These are phyloP conservation scores for Eucera pruinosa DNA, from an alignment of 2,888 invertebrate species.

Conservation along the genomic window DNA sequence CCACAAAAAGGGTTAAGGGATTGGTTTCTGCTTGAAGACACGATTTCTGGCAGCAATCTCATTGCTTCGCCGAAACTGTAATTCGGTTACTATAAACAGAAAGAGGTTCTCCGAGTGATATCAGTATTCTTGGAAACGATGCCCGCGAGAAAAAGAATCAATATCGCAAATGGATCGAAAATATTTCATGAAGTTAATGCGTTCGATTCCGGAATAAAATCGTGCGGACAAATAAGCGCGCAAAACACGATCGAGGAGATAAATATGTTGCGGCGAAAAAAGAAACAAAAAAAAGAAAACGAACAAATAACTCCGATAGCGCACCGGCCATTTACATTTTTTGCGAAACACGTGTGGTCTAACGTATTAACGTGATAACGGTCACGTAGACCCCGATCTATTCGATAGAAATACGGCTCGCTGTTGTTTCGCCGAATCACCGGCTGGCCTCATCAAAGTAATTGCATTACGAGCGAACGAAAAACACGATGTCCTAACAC, in stretches of 20 bases:
- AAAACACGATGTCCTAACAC: not conserved
- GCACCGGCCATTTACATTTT: conserved; percentile 36
- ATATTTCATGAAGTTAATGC: too few species aligned
- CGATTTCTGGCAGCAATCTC: conserved; percentile 21
- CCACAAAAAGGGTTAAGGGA: conserved; percentile 31
- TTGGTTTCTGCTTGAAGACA: conserved; percentile 1
- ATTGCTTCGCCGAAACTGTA: conserved; percentile 20
- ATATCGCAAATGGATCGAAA: too few species aligned
- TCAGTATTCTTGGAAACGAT: conserved; percentile 1
- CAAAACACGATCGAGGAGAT: too few species aligned
- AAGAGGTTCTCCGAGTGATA: too few species aligned
- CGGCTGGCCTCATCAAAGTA: not conserved
- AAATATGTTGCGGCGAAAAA: not conserved
- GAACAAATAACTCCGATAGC: not conserved
- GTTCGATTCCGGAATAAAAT: too few species aligned
- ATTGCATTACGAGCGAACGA: not conserved
- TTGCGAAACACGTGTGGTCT: conserved; percentile 4
- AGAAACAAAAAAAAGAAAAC: not conserved
- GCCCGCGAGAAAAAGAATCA: too few species aligned
- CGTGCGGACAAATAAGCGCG: too few species aligned
- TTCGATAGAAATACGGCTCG: not conserved
- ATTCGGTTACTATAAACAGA: not conserved
- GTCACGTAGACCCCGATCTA: conserved; percentile 46
- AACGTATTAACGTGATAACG: conserved; percentile 39
- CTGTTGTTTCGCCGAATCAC: not conserved